Evolutionary conservation across 1,140 invertebrate genomes (phyloP).

Genomic region (Orius laevigatus): DNA sequence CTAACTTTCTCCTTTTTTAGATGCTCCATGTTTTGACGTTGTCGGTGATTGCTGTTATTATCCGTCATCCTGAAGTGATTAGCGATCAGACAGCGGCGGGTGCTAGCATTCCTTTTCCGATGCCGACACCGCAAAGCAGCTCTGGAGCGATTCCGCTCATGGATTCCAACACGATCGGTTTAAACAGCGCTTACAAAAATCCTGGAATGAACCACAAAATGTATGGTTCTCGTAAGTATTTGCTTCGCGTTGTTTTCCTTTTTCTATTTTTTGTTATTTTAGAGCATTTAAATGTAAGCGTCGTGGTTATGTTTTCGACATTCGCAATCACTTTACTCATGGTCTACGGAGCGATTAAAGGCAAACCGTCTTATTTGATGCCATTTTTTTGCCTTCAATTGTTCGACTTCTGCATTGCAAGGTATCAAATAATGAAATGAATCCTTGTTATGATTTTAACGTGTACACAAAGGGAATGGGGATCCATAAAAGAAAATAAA

Average conservation of each 20-base stretch:
- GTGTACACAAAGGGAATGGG: no score
- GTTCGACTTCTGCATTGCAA: slow-evolving; percentile 73
- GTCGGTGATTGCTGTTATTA: slow-evolving; percentile 50
- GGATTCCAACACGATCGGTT: background rate
- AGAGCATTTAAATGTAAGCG: slow-evolving; percentile 65
- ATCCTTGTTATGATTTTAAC: no score
- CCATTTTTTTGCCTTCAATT: slow-evolving; percentile 79
- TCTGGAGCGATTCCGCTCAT: background rate
- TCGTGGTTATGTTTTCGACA: slow-evolving; percentile 59
- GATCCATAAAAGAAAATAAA: slow-evolving; percentile 1
- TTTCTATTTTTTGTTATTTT: slow-evolving; percentile 22
- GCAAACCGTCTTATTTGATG: slow-evolving; percentile 61
- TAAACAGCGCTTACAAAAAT: background rate
- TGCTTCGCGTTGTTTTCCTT: background rate
- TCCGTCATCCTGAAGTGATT: slow-evolving; percentile 45
- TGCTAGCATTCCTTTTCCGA: slow-evolving; percentile 35
- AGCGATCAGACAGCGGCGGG: slow-evolving; percentile 44
- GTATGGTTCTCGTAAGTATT: slow-evolving; percentile 15
- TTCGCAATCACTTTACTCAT: slow-evolving; percentile 62
- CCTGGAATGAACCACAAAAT: slow-evolving; percentile 1
- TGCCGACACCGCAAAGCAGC: slow-evolving; percentile 7
- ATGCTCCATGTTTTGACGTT: slow-evolving; percentile 52
- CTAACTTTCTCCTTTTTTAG: no score
- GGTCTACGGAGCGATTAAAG: slow-evolving; percentile 65
- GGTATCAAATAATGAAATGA: no score